Base-by-base conservation (phyloP, 2,113 vertebrate species). In the Brienomyrus longianalis region DNA sequence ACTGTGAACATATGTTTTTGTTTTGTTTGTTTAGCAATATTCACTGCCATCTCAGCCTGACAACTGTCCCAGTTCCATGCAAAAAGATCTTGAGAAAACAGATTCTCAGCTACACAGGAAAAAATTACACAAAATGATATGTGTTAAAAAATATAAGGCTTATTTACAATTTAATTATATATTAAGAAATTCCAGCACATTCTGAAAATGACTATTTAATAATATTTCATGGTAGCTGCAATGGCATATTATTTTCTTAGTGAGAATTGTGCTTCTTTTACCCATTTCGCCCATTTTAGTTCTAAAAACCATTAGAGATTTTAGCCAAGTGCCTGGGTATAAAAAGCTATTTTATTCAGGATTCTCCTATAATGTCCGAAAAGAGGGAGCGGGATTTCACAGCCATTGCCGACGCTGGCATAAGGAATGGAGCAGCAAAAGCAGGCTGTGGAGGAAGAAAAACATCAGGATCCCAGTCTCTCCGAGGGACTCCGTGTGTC, bases 401-500 rank as follows among this genome's bases (percentile, higher is more conserved):
- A 35, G 66, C 21, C 56, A 59, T 74, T 35, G n/a, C n/a, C 66
- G 27, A 15, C n/a, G 11, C 5, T 80, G 15, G 74, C 74, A 43
- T 80, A 80, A 80, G 74, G 31, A 39, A 23, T 84, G 83, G 45
- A 48, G 83, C 45, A 84, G 74, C 3, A 17, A 80, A 3, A 39
- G 5, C 15, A 39, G 31, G 35, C 70, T 39, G 35, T 2, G 13
- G 13, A 39, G 70, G 35, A 39, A 47, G n/a, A 13, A 83, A 45
- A 43, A 50, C 74, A 19, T n/a, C 45, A 5, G 66, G 4, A 27
- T 45, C 23, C 47, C 88, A 91, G 92, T 93, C 91, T 93, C 92
- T 88, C 91, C 92, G 90, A 92, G 92, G 39, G 11, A 27, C 52
- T 51, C 10, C 91, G 91, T 93, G 91, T 90, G 92, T 94, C 92